Base-by-base conservation (phyloP, 2,797 vertebrate species). In the Lerista edwardsae region DNA sequence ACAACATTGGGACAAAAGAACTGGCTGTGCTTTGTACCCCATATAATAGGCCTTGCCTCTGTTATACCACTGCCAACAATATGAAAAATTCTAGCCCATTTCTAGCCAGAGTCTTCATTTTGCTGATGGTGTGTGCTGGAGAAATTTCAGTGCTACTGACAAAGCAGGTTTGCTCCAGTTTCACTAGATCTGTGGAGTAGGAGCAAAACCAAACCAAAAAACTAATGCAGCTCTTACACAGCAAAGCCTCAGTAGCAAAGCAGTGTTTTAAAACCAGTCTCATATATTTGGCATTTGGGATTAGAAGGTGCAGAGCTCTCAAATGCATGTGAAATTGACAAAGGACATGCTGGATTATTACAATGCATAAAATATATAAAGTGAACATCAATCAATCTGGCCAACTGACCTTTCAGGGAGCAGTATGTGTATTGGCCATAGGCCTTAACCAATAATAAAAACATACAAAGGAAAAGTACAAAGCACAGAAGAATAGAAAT, bases 371-470 rank as follows among this genome's bases (percentile, higher is more conserved):
- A 47, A 36, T 41, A 79, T 59, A 92, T 19, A 86, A 83, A 55
- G 79, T 75, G 79, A 94, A 91, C 82, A 91, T 87, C 89, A 93
- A 92, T 89, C 93, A 90, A 9, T 94, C 90, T 88, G 88, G 91
- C 91, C 94, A 92, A 67, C 82, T 90, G 90, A 91, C 93, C 92
- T 93, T 93, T 79, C 84, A 91, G 90, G 92, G 93, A 75, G 65
- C 51, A 8, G 51, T 80, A 67, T 44, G n/a, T 83, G 51, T 47
- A 34, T 67, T 75, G 72, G 71, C 71, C 29, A 34, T 29, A 12
- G 25, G n/a, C 44, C 8, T 3, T 75, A 55, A 17, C 11, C 67
- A 61, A 19, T 34, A 77, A 59, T 29, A 80, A 64, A 57, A 10
- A 79, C 27, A 25, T 68, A 68, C 19, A 29, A 67, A 80, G 31